Conservation (phyloP, 2,797 vertebrate species). For the Eulemur mongoz region DNA sequence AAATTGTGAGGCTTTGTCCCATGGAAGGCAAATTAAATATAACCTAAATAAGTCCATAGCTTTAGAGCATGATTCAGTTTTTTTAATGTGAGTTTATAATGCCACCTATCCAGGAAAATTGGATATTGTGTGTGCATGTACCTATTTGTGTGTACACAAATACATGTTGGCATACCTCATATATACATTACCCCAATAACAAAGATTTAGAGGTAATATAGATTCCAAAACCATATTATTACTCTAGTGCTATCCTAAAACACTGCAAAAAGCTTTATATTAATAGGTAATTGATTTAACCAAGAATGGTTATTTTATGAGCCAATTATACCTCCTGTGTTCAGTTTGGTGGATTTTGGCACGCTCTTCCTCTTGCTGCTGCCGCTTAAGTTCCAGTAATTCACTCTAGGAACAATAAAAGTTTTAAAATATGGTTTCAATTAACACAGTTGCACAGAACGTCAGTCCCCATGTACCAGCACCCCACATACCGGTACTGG, state of each 20-base stretch:
- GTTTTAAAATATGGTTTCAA: conserved; percentile 58
- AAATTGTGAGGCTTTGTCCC: not conserved
- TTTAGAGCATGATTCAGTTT: not conserved
- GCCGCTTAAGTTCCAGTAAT: conserved; percentile 81
- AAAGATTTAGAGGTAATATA: conserved; percentile 18
- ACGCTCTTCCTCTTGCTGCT: conserved; percentile 83
- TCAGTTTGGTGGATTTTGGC: conserved; percentile 81
- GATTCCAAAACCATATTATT: not conserved
- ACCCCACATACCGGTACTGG: no score
- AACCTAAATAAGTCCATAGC: not conserved
- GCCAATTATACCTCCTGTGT: conserved; percentile 86
- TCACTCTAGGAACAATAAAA: conserved; percentile 85
- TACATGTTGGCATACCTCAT: not conserved
- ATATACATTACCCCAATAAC: not conserved
- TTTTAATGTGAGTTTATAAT: not conserved
- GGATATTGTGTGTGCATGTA: not conserved
- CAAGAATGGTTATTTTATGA: conserved; percentile 52
- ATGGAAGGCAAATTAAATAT: not conserved
- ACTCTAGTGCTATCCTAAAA: not conserved
- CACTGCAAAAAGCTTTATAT: conserved; percentile 32
- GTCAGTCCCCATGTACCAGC: no score
- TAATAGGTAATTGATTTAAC: conserved; percentile 39
- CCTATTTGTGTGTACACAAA: not conserved
- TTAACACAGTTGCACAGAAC: conserved; percentile 55
- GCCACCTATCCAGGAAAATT: not conserved